Percentiles rank a stretch among this genome's conserved stretches.
Conservation (phyloP, 1,140 invertebrate species). For the Heliconius nattereri region DNA sequence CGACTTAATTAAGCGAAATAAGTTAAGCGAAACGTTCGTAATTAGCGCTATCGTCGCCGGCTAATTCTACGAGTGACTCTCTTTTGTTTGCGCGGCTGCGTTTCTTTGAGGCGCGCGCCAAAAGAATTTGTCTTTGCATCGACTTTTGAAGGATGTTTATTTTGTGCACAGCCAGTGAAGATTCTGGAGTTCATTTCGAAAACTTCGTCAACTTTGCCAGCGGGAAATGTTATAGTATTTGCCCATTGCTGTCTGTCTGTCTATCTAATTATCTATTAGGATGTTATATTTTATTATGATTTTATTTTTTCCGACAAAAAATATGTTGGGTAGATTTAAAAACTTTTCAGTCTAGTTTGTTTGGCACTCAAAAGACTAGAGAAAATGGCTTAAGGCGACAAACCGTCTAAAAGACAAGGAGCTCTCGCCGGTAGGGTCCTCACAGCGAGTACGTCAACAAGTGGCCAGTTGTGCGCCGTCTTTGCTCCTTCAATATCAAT, state of each 20-base stretch:
- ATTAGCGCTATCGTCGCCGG: conserved; percentile 77
- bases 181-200: conserved; percentile 50
- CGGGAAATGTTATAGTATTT: conserved; percentile 14
- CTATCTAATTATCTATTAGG: background rate
- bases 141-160: conserved; percentile 77
- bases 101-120: conserved; percentile 74
- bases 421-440: conserved; percentile 65
- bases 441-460: conserved; percentile 61
- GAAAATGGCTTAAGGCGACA: conserved; percentile 52
- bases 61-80: conserved; percentile 76
- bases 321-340: background rate
- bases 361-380: conserved; percentile 42
- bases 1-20: conserved; percentile 81
- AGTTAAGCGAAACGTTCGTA: conserved; percentile 78
- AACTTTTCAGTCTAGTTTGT: conserved; percentile 26
- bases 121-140: conserved; percentile 79
- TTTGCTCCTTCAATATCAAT: conserved; percentile 44
- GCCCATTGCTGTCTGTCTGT: conserved; percentile 13
- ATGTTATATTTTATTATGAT: background rate
- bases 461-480: conserved; percentile 64
- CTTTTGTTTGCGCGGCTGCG: conserved; percentile 68
- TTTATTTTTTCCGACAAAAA: background rate
- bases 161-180: conserved; percentile 59
- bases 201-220: conserved; percentile 35
- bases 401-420: conserved; percentile 64